These are phyloP conservation scores for Phymanthus crucifer DNA, from an alignment of 92 coral and sea anemone species.

Conservation along the genomic window DNA sequence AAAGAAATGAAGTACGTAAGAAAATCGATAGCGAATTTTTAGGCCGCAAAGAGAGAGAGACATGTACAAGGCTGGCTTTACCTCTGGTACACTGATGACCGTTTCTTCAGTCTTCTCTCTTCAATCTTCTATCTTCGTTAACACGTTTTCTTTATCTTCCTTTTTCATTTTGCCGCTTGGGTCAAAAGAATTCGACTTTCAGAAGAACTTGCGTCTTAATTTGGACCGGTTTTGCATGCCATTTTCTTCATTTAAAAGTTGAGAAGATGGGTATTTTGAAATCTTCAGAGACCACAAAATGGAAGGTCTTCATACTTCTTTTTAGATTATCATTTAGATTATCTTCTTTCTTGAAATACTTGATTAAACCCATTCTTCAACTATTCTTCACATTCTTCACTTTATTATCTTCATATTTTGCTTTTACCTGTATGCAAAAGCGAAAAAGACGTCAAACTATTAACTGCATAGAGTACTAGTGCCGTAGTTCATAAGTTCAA, in stretches of 20 bases:
- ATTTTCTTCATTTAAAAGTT: conserved; percentile 8
- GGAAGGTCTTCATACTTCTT: conserved; percentile 26
- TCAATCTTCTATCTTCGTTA: conserved; percentile 20
- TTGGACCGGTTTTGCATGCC: conserved; percentile 10
- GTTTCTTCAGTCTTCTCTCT: conserved; percentile 32
- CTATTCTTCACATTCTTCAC: conserved; percentile 54
- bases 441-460: conserved; percentile 53
- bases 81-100: conserved; percentile 23
- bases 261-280: conserved; percentile 9
- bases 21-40: not conserved
- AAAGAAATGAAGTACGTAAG: not conserved
- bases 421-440: conserved; percentile 67
- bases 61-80: conserved; percentile 13
- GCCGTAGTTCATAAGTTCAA: too few relatives aligned
- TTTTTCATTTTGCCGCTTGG: conserved; percentile 8
- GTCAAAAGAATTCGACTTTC: conserved; percentile 20
- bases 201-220: conserved; percentile 26
- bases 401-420: conserved; percentile 65
- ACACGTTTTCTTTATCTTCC: conserved; percentile 13
- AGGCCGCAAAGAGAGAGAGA: conserved; percentile 5
- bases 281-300: conserved; percentile 17
- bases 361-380: conserved; percentile 39
- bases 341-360: conserved; percentile 63
- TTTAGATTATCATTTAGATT: conserved; percentile 17
- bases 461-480: not conserved